A percentile compares a stretch with the other conserved stretches of the same genome.
These are phyloP conservation scores for Euura lappo DNA, from an alignment of 1,140 invertebrate species.

Conservation along the genomic window DNA sequence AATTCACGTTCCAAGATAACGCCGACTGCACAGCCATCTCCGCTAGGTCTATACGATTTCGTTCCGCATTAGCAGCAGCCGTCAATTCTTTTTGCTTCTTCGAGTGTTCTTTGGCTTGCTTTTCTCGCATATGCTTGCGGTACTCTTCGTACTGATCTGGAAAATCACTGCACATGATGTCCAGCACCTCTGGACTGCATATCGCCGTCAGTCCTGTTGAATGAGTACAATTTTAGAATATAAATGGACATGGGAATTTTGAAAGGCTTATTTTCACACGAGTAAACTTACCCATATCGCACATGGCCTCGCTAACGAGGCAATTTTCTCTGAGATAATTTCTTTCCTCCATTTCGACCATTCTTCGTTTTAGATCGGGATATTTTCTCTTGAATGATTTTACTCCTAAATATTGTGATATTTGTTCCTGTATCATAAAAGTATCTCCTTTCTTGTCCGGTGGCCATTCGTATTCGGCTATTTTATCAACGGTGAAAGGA, in stretches of 20 bases:
- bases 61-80: slow-evolving; percentile 60
- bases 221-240: slow-evolving; percentile 11
- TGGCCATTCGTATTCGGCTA: slow-evolving; percentile 96
- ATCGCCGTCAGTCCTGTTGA: slow-evolving; percentile 85
- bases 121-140: slow-evolving; percentile 80
- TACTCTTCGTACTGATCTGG: slow-evolving; percentile 95
- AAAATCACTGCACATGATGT: slow-evolving; percentile 94
- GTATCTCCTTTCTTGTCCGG: slow-evolving; percentile 73
- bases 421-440: slow-evolving; percentile 90
- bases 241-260: too few species aligned
- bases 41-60: slow-evolving; percentile 73
- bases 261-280: too few species aligned
- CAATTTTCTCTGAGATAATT: slow-evolving; percentile 85
- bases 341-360: slow-evolving; percentile 88
- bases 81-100: slow-evolving; percentile 71
- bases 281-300: slow-evolving; percentile 77
- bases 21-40: slow-evolving; percentile 88
- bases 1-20: slow-evolving; percentile 84
- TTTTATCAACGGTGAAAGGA: slow-evolving; percentile 81
- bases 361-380: slow-evolving; percentile 83
- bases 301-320: slow-evolving; percentile 89
- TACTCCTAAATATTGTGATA: slow-evolving; percentile 89
- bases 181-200: slow-evolving; percentile 88
- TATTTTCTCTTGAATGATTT: slow-evolving; percentile 97
- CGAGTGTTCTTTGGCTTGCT: slow-evolving; percentile 75